Evolutionary conservation across 2,797 vertebrate species (phyloP).

Genomic region (Neosilurus mollespiculum): DNA sequence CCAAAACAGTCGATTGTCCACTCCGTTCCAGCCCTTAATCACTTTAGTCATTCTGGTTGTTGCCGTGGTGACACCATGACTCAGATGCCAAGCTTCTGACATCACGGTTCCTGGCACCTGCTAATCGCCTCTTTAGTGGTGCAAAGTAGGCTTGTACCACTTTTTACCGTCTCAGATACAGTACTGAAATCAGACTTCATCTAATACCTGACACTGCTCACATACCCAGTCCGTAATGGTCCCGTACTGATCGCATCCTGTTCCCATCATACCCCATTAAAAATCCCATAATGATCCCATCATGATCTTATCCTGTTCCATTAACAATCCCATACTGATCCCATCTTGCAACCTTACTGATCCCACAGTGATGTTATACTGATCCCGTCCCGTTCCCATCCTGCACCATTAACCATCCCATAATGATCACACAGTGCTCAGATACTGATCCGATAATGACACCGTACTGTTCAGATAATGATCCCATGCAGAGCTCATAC

Average conservation of each 20-base stretch:
- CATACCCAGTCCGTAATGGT: too few relatives aligned
- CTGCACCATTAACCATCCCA: too few relatives aligned
- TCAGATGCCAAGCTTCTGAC: conserved; percentile 16
- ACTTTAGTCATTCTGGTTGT: conserved; percentile 8
- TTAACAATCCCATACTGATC: not conserved
- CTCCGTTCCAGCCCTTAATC: not conserved
- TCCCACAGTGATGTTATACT: too few relatives aligned
- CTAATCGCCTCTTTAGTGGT: not conserved
- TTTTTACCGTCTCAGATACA: not conserved
- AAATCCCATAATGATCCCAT: too few relatives aligned
- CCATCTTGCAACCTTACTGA: too few relatives aligned
- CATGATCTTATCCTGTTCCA: too few relatives aligned
- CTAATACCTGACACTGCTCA: not conserved
- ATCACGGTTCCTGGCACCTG: not conserved
- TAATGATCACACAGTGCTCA: too few relatives aligned
- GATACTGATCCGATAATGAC: too few relatives aligned
- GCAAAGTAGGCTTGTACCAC: not conserved
- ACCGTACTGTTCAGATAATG: not conserved
- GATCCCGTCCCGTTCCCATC: too few relatives aligned
- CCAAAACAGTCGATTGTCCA: not conserved
- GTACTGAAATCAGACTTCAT: not conserved
- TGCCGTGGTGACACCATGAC: conserved; percentile 13
- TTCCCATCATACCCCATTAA: too few relatives aligned
- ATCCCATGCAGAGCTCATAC: too few relatives aligned
- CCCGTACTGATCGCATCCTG: too few relatives aligned